phyloP scores from a whole-genome alignment of 2,888 invertebrate species.

The Gortyna flavago region DNA sequence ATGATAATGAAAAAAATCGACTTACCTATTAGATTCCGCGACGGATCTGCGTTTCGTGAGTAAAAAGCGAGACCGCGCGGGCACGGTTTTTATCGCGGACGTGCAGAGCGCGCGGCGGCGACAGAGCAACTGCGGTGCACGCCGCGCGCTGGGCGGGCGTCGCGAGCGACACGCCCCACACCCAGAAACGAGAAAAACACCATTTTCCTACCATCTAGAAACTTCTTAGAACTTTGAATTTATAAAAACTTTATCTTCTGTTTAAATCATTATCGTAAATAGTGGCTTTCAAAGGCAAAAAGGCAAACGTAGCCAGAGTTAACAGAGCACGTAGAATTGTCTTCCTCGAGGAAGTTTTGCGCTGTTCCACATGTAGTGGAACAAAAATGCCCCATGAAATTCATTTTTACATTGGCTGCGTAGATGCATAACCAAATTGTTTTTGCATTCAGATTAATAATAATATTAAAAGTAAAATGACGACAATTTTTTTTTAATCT shows the following conservation, averaged over 20 bases:
- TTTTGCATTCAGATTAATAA: neutral
- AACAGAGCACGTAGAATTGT: neutral
- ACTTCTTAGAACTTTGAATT: slow-evolving; percentile 50
- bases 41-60: slow-evolving; percentile 35
- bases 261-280: slow-evolving; percentile 25
- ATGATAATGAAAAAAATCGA: slow-evolving; percentile 9
- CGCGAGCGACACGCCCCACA: slow-evolving; percentile 80
- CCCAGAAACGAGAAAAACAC: slow-evolving; percentile 54
- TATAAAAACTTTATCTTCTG: slow-evolving; percentile 16
- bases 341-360: neutral
- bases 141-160: slow-evolving; percentile 81
- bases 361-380: neutral
- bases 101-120: slow-evolving; percentile 68
- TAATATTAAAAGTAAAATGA: neutral
- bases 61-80: slow-evolving; percentile 36
- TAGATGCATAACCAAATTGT: neutral
- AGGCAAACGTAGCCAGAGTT: slow-evolving; percentile 2
- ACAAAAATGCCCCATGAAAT: neutral
- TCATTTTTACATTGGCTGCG: neutral
- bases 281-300: slow-evolving; percentile 12
- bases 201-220: slow-evolving; percentile 59
- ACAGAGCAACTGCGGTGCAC: slow-evolving; percentile 75
- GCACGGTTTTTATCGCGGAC: slow-evolving; percentile 38
- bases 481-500: neutral
- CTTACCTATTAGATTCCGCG: slow-evolving; percentile 54